Base-by-base conservation (phyloP, 1,140 invertebrate species). In the Neoseiulus cucumeris region DNA sequence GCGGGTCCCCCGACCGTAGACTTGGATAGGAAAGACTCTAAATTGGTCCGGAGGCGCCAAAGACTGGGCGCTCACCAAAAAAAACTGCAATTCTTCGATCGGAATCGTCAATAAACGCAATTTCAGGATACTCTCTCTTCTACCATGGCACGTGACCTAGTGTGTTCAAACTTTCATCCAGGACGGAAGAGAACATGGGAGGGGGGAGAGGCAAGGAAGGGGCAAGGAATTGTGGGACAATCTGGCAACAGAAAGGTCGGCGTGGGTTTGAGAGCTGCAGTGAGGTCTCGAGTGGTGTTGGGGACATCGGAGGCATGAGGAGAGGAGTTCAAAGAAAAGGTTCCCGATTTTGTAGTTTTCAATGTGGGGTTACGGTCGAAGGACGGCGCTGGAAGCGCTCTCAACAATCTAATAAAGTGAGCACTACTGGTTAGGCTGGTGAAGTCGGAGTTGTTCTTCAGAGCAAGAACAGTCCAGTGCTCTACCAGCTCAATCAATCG, bases 331-430 rank as follows among this genome's bases (percentile, higher is more conserved):
- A 59, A 59, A 17, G 1, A 20, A 25, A 17, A 18, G 17, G 33
- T 59, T 25, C 14, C 25, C 25, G 33, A 20, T 1, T 14, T 14
- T 20, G 22, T 4, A 1, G 17, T 59, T 14, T 17, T 22, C 14
- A 25, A 25, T 18, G 33, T 25, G 14, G 14, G 25, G 25, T 59
- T 25, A 59, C 51, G 51, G 51, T 59, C 51, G 51, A 59, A 59
- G 51, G 51, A 59, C 14, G 51, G 51, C 51, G 51, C 51, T 59
- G 51, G 22, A 59, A 59, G 51, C 51, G 51, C 51, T 59, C 51
- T 47, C 28, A 29, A 59, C 22, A 20, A 17, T 59, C 33, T 25
- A 20, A 33, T 25, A 9, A 59, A 59, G 51, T 59, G 51, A 59
- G 51, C 51, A 59, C 51, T 59, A 59, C 51, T 25, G 51, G 33